Conservation (phyloP, 2,797 vertebrate genomes). For the Echeneis naucrates region DNA sequence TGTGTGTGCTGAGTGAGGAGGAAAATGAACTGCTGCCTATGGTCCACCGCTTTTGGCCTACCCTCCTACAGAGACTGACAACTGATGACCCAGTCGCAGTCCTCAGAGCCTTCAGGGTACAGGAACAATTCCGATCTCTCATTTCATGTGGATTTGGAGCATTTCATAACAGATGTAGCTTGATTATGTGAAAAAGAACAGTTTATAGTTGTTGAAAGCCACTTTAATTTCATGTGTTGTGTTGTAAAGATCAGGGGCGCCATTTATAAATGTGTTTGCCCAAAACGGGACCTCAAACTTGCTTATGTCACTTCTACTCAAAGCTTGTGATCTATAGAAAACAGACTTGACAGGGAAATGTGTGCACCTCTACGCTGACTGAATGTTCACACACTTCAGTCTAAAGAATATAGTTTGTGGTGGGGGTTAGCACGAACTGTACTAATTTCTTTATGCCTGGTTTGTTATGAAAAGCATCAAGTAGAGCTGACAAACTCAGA, state of each 20-base stretch:
- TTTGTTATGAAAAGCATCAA: too few relatives aligned
- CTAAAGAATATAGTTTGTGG: too few relatives aligned
- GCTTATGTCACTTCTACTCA: too few relatives aligned
- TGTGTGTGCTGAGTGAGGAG: conserved; percentile 84
- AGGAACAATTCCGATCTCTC: neutral
- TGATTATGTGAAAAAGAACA: neutral
- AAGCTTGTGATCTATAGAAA: too few relatives aligned
- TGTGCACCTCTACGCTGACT: too few relatives aligned
- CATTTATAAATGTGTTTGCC: too few relatives aligned
- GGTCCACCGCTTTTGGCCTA: conserved; percentile 92
- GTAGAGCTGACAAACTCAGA: too few relatives aligned
- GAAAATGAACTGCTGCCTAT: conserved; percentile 91
- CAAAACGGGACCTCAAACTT: too few relatives aligned
- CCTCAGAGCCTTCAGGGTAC: conserved; percentile 91
- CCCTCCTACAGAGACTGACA: conserved; percentile 89
- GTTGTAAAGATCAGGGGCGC: neutral
- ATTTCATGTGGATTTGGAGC: neutral
- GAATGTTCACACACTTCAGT: too few relatives aligned
- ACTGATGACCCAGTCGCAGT: conserved; percentile 89
- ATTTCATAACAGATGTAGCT: neutral
- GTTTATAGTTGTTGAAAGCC: neutral
- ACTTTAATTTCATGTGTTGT: neutral
- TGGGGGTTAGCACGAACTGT: too few relatives aligned
- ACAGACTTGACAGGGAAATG: too few relatives aligned
- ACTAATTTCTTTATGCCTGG: too few relatives aligned